phyloP scores from a whole-genome alignment of 2,113 vertebrate species.

The Pelecanoides urinatrix region DNA sequence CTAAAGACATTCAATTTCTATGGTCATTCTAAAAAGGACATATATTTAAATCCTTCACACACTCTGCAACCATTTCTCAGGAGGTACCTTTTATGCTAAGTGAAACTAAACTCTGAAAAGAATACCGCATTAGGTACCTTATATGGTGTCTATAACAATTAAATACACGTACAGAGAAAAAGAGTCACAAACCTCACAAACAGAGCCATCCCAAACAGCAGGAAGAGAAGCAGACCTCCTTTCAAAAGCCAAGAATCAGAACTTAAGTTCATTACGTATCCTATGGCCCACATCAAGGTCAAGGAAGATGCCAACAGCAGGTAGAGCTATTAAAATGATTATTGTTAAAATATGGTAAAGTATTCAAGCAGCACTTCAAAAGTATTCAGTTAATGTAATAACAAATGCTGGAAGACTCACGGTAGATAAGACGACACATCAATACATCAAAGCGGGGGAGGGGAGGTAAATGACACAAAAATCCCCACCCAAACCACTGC shows the following conservation, averaged over 20 bases:
- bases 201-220: constrained; percentile 78
- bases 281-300: constrained; percentile 78
- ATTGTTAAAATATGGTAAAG: background rate
- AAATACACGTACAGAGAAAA: background rate
- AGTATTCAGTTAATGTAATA: background rate
- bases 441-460: background rate
- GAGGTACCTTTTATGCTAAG: background rate
- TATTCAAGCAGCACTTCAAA: background rate
- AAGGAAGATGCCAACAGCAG: constrained; percentile 78
- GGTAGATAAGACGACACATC: background rate
- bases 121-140: background rate
- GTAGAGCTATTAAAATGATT: constrained; percentile 63
- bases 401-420: background rate
- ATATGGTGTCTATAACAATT: background rate
- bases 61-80: background rate
- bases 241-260: constrained; percentile 97
- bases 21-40: background rate
- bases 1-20: background rate
- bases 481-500: background rate
- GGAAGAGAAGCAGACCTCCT: constrained; percentile 80
- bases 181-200: constrained; percentile 80
- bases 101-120: background rate
- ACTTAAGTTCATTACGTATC: constrained; percentile 81
- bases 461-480: background rate
- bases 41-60: background rate